Base-by-base conservation (phyloP, 2,113 vertebrate genomes). In the Apistogramma diplotaenia region DNA sequence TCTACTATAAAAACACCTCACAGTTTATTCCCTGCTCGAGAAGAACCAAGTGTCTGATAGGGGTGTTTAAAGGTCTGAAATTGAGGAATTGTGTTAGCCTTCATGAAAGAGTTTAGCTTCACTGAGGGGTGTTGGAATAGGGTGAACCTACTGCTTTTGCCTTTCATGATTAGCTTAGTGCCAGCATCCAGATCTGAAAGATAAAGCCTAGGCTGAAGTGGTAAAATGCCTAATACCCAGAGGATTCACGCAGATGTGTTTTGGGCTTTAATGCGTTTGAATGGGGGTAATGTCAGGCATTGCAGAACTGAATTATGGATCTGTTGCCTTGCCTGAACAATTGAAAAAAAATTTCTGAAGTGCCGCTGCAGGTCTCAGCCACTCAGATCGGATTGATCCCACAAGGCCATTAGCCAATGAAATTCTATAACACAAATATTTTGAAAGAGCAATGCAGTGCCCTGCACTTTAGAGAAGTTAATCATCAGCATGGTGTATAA, bases 21-120 rank as follows among this genome's bases (percentile, higher is more conserved):
- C 89, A 67, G 73, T 90, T 92, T 86, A 92, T 95, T 92, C 82
- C 90, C 60, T 71, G 85, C 93, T 96, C 83, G 88, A 96, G 94
- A 92, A 92, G 92, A 91, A 93, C 96, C 95, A 96, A 95, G 96
- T 96, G 94, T 95, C 90, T 88, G 93, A 87, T 90, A 87, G 91
- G 71, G 81, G 67, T 78, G 84, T 94, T 94, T 94, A 88, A 94
- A 93, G 92, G 92, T 78, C 89, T 91, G 85, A 92, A 89, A 86
- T 61, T 89, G 78, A 94, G 83, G 82, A 90, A 94, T 94, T 93
- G 90, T 90, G 90, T 90, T 74, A 89, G 83, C 88, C 85, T 67
- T 79, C 43, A 49, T 75, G 73, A 74, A 82, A 65, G 81, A 78
- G 2, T 8, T 0, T 0, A 74, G 71, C 81, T 84, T 87, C 79